Base-by-base conservation (phyloP, 2,888 invertebrate genomes). In the Platycheirus rosarum region DNA sequence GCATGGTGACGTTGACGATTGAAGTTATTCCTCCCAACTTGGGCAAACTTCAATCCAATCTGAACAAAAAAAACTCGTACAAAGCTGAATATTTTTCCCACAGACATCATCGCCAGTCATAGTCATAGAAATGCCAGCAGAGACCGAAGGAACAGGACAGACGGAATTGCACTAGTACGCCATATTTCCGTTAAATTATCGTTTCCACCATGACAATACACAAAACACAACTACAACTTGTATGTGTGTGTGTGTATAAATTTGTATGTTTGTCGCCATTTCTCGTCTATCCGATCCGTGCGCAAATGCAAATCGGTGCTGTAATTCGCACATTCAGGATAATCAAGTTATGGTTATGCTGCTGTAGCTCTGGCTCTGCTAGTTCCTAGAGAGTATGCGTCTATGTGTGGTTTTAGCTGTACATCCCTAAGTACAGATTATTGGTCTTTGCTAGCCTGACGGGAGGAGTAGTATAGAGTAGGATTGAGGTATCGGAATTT, bases 161-260 rank as follows among this genome's bases (percentile, higher is more conserved):
- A 51, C 66, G 26, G 62, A 80, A 48, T 53, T 40, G 60, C 26
- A 48, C 40, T 55, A 42, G 66, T 71, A 48, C 66, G 77, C 49
- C 77, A 63, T 73, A 77, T 77, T 82, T 77, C 82, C 82, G 82
- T 71, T 82, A 77, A 73, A 82, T 82, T 82, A 82, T 77, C 77
- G 49, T 77, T 71, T 71, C 55, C 66, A 70, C 48, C 69, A 76
- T 49, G 75, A 65, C 60, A 71, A 76, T 76, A 26, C 55, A 57
- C 6, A 23, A 23, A 23, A 23, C 6, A 6, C 42, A 40, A 44
- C 16, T 37, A 16, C 23, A 44, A 16, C n/a, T 4, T 46, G 18
- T 6, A 23, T 68, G 14, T 44, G 14, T 32, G 26, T 62, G 75
- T 62, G 44, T 53, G n/a, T n/a, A n/a, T n/a, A n/a, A n/a, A n/a